Conservation (phyloP, 2,113 vertebrate genomes). For the Istiophorus platypterus region DNA sequence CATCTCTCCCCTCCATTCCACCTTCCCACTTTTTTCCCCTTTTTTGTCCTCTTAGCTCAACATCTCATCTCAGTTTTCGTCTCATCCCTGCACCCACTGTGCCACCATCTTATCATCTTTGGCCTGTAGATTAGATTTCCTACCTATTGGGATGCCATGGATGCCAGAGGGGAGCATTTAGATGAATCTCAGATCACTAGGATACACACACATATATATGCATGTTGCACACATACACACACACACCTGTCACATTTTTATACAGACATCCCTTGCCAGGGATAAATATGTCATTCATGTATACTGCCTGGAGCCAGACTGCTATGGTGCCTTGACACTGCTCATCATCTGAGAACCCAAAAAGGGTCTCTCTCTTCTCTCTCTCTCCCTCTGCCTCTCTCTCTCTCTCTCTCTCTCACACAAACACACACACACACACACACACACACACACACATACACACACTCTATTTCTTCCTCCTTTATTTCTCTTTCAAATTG, state of each 20-base stretch:
- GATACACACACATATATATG: slow-evolving; percentile 5
- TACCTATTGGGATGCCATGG: slow-evolving; percentile 43
- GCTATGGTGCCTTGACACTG: slow-evolving; percentile 46
- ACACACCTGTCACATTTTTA: slow-evolving; percentile 32
- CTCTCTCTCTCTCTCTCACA: not conserved
- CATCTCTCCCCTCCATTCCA: slow-evolving; percentile 41
- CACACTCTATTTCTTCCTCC: not conserved
- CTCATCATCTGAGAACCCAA: slow-evolving; percentile 42
- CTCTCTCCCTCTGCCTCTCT: not conserved
- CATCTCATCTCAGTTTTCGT: slow-evolving; percentile 49
- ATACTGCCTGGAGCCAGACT: slow-evolving; percentile 41
- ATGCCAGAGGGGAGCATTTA: slow-evolving; percentile 69
- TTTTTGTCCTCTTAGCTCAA: slow-evolving; percentile 36
- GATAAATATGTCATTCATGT: slow-evolving; percentile 59
- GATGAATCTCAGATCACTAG: slow-evolving; percentile 49
- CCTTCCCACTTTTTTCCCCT: not conserved
- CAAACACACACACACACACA: not conserved
- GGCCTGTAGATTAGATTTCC: slow-evolving; percentile 71
- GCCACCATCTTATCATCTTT: slow-evolving; percentile 68
- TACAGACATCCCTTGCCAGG: slow-evolving; percentile 31
- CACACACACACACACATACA: slow-evolving; percentile 7
- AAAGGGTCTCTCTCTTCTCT: slow-evolving; percentile 4
- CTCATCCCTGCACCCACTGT: slow-evolving; percentile 47
- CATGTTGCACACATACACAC: slow-evolving; percentile 14
- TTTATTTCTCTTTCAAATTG: slow-evolving; percentile 40